Evolutionary conservation across 2,888 invertebrate genomes (phyloP).

Genomic region (Limnephilus lunatus): DNA sequence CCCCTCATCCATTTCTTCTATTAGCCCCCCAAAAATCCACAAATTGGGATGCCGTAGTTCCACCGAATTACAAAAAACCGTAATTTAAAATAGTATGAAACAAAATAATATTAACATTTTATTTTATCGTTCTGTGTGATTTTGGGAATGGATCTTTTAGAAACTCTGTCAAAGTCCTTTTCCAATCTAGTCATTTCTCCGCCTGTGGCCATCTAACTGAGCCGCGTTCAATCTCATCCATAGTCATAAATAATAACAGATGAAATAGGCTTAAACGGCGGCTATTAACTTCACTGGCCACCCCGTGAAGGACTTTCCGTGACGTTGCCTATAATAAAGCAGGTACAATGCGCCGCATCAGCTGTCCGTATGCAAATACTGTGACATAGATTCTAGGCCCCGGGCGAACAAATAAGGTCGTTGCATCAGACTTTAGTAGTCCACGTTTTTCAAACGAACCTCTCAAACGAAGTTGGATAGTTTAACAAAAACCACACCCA

Average conservation of each 20-base stretch:
- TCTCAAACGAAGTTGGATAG: background rate
- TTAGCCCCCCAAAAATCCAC: too few species aligned
- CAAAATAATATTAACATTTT: too few species aligned
- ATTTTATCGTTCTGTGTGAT: too few species aligned
- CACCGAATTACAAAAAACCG: too few species aligned
- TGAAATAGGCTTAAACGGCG: background rate
- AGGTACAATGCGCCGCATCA: background rate
- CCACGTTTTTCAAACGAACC: background rate
- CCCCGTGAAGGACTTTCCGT: background rate
- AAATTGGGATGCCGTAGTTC: too few species aligned
- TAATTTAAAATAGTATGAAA: too few species aligned
- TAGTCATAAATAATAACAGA: background rate
- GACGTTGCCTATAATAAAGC: background rate
- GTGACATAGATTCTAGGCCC: background rate
- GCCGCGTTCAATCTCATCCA: background rate
- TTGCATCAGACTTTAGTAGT: background rate
- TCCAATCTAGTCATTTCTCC: background rate
- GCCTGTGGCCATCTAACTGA: background rate
- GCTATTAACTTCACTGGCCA: background rate
- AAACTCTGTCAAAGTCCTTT: too few species aligned
- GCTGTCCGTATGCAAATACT: conserved; percentile 2
- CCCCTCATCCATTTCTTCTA: too few species aligned
- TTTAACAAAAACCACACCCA: background rate
- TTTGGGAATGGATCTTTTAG: too few species aligned
- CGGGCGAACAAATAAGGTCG: background rate